A percentile compares a stretch with the other conserved stretches of the same genome.
Conservation (phyloP, 2,113 vertebrate genomes). For the Syrrhaptes paradoxus region DNA sequence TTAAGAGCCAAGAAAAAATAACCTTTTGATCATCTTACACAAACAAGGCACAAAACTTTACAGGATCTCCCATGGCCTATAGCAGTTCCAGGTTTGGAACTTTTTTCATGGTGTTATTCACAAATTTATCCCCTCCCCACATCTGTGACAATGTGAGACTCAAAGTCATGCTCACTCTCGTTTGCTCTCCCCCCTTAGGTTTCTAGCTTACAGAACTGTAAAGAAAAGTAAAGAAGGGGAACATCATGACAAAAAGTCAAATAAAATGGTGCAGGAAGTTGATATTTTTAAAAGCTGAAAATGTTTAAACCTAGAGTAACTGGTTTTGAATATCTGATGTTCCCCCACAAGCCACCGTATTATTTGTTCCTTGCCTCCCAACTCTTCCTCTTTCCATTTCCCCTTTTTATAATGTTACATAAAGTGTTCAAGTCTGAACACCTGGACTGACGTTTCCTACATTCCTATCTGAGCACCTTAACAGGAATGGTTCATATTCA, state of each 20-base stretch:
- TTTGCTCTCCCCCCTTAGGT: background rate
- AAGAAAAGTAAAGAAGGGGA: background rate
- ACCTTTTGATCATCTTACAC: background rate
- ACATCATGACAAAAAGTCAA: background rate
- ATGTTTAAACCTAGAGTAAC: background rate
- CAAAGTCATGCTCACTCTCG: background rate
- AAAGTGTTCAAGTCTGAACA: background rate
- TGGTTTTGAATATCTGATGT: background rate
- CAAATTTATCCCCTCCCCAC: background rate
- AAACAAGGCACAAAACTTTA: background rate
- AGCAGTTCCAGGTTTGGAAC: background rate
- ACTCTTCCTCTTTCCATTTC: constrained; percentile 14
- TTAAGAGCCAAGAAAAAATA: background rate
- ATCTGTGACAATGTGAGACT: background rate
- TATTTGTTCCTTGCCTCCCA: background rate
- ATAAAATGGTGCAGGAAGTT: background rate
- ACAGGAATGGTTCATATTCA: background rate
- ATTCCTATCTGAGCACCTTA: background rate
- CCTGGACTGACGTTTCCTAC: background rate
- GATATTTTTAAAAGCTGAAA: background rate
- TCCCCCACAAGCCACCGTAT: background rate
- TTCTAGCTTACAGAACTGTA: background rate
- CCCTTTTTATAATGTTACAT: background rate
- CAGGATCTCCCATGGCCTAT: background rate
- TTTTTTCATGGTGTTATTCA: background rate